Percentiles rank a stretch among this genome's conserved stretches.
These are phyloP conservation scores for Thamnaconus septentrionalis DNA, from an alignment of 2,113 vertebrate species.

Conservation along the genomic window DNA sequence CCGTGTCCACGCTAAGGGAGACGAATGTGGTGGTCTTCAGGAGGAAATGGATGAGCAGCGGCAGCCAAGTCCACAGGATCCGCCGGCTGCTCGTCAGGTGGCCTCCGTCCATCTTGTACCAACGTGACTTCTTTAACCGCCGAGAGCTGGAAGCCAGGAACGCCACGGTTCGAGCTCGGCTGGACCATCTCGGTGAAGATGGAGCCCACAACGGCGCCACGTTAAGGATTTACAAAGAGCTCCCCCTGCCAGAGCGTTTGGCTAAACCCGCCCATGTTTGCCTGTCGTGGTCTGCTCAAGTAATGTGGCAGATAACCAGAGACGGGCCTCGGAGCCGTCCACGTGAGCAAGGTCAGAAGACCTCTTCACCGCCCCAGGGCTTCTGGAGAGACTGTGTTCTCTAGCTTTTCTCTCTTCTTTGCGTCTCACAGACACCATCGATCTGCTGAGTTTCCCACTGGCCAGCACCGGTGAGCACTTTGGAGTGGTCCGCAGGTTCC, in stretches of 20 bases:
- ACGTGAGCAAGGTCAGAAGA: constrained; percentile 82
- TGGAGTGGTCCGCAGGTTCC: constrained; percentile 83
- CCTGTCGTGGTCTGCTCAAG: constrained; percentile 82
- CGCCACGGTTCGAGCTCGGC: constrained; percentile 84
- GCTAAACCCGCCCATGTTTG: constrained; percentile 79
- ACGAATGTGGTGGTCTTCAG: constrained; percentile 82
- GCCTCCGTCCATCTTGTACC: constrained; percentile 83
- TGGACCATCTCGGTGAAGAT: constrained; percentile 69
- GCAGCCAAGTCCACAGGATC: constrained; percentile 62
- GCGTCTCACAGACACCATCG: constrained; percentile 73
- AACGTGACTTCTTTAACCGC: constrained; percentile 78
- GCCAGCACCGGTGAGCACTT: constrained; percentile 85
- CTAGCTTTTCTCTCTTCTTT: not conserved
- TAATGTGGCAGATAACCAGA: constrained; percentile 79
- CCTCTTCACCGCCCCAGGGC: constrained; percentile 1
- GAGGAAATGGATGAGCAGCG: constrained; percentile 81
- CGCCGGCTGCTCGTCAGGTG: constrained; percentile 79
- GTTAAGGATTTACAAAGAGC: constrained; percentile 75
- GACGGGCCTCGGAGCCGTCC: constrained; percentile 79
- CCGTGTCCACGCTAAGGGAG: constrained; percentile 79
- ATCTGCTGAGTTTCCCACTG: constrained; percentile 82
- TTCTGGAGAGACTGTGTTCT: too few relatives aligned
- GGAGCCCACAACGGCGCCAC: constrained; percentile 65
- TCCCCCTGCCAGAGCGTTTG: constrained; percentile 79
- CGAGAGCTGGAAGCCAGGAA: constrained; percentile 73